These are phyloP conservation scores for Tamias sibiricus DNA, from an alignment of 2,113 vertebrate species.

Conservation along the genomic window DNA sequence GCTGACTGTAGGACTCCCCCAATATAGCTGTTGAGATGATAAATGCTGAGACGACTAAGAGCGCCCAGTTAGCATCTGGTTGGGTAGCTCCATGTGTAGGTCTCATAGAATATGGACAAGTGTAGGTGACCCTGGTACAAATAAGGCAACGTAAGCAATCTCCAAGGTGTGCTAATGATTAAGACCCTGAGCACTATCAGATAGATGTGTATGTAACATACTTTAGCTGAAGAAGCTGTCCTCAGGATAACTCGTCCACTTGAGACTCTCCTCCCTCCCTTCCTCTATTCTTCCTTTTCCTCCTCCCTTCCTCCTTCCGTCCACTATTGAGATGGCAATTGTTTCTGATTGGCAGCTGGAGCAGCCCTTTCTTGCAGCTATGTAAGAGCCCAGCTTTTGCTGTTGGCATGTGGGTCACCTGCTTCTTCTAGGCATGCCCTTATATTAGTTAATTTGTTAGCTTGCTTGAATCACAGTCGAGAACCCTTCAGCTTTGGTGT, in stretches of 20 bases:
- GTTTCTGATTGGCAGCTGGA: conserved; percentile 18
- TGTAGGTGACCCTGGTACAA: not conserved
- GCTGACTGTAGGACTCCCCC: not conserved
- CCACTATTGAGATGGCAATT: not conserved
- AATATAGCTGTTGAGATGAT: not conserved
- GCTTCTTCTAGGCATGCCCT: conserved; percentile 83
- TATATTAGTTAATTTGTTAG: conserved; percentile 89
- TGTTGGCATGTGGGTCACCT: conserved; percentile 86
- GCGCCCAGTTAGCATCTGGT: not conserved
- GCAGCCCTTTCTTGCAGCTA: not conserved
- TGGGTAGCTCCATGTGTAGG: not conserved
- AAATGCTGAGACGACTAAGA: not conserved
- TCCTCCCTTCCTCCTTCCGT: too few relatives aligned
- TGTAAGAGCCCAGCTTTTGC: conserved; percentile 62
- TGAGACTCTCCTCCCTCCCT: not conserved
- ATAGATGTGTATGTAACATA: not conserved
- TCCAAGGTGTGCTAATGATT: not conserved
- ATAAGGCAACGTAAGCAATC: not conserved
- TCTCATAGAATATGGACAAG: not conserved
- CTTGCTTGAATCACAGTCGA: conserved; percentile 88
- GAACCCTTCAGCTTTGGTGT: conserved; percentile 90
- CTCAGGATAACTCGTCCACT: not conserved
- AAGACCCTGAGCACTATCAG: not conserved
- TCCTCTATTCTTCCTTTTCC: too few relatives aligned
- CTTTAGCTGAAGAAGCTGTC: not conserved